Base-by-base conservation (phyloP, 2,888 invertebrate genomes). In the Cataglyphis livida region DNA sequence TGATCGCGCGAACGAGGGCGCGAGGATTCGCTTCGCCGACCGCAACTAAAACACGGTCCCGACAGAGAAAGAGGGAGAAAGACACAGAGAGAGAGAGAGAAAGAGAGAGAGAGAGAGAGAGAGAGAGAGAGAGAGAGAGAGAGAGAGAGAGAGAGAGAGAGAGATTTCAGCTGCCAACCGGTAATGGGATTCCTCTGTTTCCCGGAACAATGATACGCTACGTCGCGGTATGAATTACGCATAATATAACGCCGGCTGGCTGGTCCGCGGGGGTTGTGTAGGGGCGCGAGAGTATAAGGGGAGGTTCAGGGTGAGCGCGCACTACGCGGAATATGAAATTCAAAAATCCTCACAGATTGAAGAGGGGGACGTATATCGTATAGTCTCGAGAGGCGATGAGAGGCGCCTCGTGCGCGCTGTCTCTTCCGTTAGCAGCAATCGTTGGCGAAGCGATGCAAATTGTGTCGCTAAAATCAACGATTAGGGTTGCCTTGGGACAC, bases 131-230 rank as follows among this genome's bases (percentile, higher is more conserved):
- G 32, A 32, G 32, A 32, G 32, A 32, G 32, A 32, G 32, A 32
- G 32, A 3, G 18, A 44, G 87, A 91, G 90, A 90, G 15, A 48
- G 48, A 51, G 48, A n/a, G 91, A 90, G 91, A 92, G 91, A 91
- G 91, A 91, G 91, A 92, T 91, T 92, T 92, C 91, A 92, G 92
- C 92, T 92, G 92, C 93, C 91, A 93, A 92, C 92, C 92, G 91
- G 93, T 94, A 94, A 94, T 93, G 93, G 93, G 92, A 93, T 93
- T 93, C 92, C 93, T 92, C 93, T 93, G 93, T 93, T 94, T 81
- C 91, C 91, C 92, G 89, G 90, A 92, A 93, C 93, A 93, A 93
- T 93, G 93, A 93, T 92, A 93, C 92, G 92, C 91, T 91, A 90
- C 92, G 92, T 93, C 92, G 91, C 91, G 91, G 91, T 93, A 93